A percentile compares a stretch with the other conserved stretches of the same genome.
Conservation (phyloP, 1,140 invertebrate genomes). For the Tetragonula clypearis region DNA sequence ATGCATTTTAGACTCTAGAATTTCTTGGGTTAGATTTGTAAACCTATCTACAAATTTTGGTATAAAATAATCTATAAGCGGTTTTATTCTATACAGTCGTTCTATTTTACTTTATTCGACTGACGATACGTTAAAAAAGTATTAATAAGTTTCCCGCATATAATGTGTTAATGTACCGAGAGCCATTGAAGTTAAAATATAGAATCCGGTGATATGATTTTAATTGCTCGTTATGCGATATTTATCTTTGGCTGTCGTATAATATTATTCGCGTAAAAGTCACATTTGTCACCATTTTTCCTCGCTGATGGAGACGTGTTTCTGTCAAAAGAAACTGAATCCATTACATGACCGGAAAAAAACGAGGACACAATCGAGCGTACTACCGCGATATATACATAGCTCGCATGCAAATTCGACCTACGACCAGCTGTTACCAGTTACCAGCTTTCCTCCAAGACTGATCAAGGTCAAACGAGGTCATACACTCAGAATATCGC, state of each 20-base stretch:
- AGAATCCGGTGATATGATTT: background rate
- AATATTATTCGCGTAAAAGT: too few species aligned
- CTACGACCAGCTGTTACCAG: conserved; percentile 11
- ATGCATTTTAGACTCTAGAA: too few species aligned
- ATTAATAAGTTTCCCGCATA: background rate
- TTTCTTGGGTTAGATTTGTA: too few species aligned
- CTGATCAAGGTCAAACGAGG: conserved; percentile 60
- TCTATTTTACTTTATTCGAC: too few species aligned
- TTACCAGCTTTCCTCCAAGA: background rate
- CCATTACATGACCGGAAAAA: background rate
- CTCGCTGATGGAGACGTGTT: background rate
- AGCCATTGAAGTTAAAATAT: background rate
- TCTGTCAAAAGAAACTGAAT: background rate
- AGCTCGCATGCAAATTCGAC: conserved; percentile 12
- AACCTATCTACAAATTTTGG: too few species aligned
- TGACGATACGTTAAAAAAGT: too few species aligned
- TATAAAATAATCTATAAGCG: too few species aligned
- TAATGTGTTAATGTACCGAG: too few species aligned
- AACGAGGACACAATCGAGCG: background rate
- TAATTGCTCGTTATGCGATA: background rate
- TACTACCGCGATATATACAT: background rate
- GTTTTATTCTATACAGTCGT: too few species aligned
- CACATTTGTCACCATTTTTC: too few species aligned
- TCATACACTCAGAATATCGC: conserved; percentile 50
- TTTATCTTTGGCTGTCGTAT: background rate